Evolutionary conservation across 2,113 vertebrate genomes (phyloP), one percentile per base, ranked within the genome.

Genomic region (Cyphomyrus plagiostoma): DNA sequence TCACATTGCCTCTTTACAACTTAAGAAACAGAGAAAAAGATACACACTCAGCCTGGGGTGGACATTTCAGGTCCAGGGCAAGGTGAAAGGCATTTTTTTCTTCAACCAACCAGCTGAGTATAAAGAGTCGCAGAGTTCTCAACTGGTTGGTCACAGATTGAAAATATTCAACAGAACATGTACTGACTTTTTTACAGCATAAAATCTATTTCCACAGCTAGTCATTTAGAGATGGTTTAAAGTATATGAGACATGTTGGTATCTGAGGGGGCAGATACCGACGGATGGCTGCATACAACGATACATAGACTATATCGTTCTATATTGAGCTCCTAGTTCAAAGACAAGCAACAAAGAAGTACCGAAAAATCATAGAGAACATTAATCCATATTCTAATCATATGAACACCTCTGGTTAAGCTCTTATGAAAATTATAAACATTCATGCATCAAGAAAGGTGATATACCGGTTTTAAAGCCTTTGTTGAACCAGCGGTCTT

Each of bases 401-500:
- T 35, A 80, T 42, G 35, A 42, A 42, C 74, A 42, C 35, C 15
- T 39, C 70, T 15, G 26, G 30, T 80, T 7, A 80, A 80, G 39
- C 13, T 80, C 94, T 94, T 89, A 86, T 7, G 30, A 48, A 48
- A 56, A 53, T 45, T 9, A 83, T 39, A 26, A 35, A 53, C 8
- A 26, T 42, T 30, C 19, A 11, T 10, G 53, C 8, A 58, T 52
- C 23, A 30, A 30, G n/a, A 13, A 42, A 21, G 46, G 3, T 30
- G n/a, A 5, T 42, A 15, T 85, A 93, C 94, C 93, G 88, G 91
- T 93, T 92, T 91, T 93, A 83, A 92, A 92, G 74, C 88, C 91
- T 90, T 94, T 92, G 88, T 91, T 93, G 89, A 97, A 98, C 98
- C 98, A 99, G 83, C 96, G 96, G 80, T 99, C 98, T 92, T 97